Evolutionary conservation across 2,888 invertebrate genomes (phyloP), one percentile per base, ranked within the genome.

Genomic region (Marronus borbonicus): DNA sequence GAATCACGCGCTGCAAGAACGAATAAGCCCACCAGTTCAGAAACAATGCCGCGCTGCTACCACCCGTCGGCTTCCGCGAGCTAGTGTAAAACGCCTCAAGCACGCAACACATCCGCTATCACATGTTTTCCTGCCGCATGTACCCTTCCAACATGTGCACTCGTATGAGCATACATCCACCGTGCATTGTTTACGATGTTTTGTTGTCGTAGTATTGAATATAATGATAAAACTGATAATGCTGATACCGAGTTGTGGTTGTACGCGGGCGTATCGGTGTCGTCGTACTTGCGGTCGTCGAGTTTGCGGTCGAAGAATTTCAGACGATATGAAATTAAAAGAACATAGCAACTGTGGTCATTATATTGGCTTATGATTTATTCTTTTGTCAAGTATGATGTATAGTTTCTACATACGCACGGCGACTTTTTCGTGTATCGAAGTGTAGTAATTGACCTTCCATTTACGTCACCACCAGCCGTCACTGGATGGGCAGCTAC

Each of bases 101-200:
- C 58, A 72, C 72, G 72, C 58, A 31, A 72, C 17, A 24, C 72
- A 72, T 72, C 72, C 72, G 72, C 58, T 58, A 58, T 58, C 72
- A 58, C 58, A 36, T 36, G 72, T 58, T 60, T 39, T 31, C 58
- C 20, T 55, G 55, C 20, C 55, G 20, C 55, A 55, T 20, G 24
- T 24, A 55, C 20, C 17, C 17, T 20, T 17, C 55, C 55, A 8
- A 20, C 17, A 2, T 17, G 20, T 17, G 17, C 3, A 20, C 7
- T 17, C n/a, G 20, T 55, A 55, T 7, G 8, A 4, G 55, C 55
- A 55, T 55, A 55, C 20, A 8, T 5, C 20, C 44, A 20, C 17
- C 55, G 4, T 55, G 20, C n/a, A n/a, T n/a, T n/a, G n/a, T n/a
- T n/a, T n/a, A n/a, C 17, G 17, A 44, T 44, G 55, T 55, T 55